Base-by-base conservation (phyloP, 2,113 vertebrate genomes). In the Pycnonotus jocosus region DNA sequence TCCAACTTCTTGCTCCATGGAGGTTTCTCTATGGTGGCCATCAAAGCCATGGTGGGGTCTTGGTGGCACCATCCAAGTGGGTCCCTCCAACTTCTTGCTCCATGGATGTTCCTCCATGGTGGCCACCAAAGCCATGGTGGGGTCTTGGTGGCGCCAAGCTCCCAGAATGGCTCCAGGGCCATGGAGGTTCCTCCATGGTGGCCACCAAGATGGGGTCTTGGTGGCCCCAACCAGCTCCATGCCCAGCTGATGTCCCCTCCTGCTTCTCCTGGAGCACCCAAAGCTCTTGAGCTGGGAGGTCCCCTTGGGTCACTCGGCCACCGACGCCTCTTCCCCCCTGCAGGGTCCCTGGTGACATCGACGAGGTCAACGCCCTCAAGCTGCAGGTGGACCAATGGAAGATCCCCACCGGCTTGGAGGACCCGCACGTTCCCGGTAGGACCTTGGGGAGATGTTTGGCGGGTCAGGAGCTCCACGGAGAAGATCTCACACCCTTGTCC, bases 321-420 rank as follows among this genome's bases (percentile, higher is more conserved):
- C 62, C 4, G 0, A 50, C 10, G 0, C 33, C 33, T 31, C 60
- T 21, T 19, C 79, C 12, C 37, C 81, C 13, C 2, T n/a, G n/a
- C 38, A 38, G 38, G 38, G 38, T 38, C 38, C 38, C 38, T 11
- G 38, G 38, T 38, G 38, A 38, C 38, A 38, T 38, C 38, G 38
- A 38, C 38, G 38, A 38, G 38, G 38, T 38, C 38, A 38, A 38
- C 38, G 38, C 38, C 38, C 38, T 38, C 38, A 38, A 38, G 38
- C 38, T 38, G 38, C 38, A 38, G 38, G 38, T 38, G 38, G 38
- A 38, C 38, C 38, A 38, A 38, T 38, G 38, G 38, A 38, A 38
- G 38, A 38, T 38, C 38, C 38, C 38, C 38, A 38, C 38, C 38
- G 38, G 38, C 38, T 38, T 38, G 38, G 38, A 38, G 38, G 38